These are phyloP conservation scores for Copsychus sechellarum DNA, from an alignment of 2,113 vertebrate species.

Conservation along the genomic window DNA sequence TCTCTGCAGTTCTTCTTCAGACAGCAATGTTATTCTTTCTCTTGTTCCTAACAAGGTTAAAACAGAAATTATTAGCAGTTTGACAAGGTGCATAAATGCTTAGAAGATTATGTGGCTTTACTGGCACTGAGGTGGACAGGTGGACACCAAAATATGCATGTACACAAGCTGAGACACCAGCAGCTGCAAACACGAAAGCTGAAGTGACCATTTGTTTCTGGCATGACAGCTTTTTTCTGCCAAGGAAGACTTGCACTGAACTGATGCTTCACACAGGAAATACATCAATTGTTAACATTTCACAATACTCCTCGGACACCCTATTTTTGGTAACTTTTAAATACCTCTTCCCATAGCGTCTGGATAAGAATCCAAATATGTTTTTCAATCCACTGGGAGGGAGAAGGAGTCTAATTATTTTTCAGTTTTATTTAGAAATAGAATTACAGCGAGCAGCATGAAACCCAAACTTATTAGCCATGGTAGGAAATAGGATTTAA, in stretches of 20 bases:
- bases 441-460: neutral
- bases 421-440: neutral
- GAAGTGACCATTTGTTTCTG: neutral
- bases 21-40: neutral
- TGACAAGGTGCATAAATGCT: neutral
- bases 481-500: neutral
- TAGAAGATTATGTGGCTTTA: neutral
- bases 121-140: neutral
- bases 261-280: neutral
- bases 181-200: neutral
- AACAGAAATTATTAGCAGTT: neutral
- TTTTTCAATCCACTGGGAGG: neutral
- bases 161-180: rapidly evolving
- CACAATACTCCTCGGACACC: neutral
- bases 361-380: neutral
- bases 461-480: neutral
- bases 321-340: neutral
- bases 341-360: neutral
- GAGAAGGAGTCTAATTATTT: neutral
- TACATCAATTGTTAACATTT: neutral
- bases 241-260: neutral
- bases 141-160: rapidly evolving
- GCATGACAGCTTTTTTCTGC: neutral
- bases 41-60: neutral
- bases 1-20: neutral